Base-by-base conservation (phyloP, 2,888 invertebrate species). In the Phyllotreta cruciferae region DNA sequence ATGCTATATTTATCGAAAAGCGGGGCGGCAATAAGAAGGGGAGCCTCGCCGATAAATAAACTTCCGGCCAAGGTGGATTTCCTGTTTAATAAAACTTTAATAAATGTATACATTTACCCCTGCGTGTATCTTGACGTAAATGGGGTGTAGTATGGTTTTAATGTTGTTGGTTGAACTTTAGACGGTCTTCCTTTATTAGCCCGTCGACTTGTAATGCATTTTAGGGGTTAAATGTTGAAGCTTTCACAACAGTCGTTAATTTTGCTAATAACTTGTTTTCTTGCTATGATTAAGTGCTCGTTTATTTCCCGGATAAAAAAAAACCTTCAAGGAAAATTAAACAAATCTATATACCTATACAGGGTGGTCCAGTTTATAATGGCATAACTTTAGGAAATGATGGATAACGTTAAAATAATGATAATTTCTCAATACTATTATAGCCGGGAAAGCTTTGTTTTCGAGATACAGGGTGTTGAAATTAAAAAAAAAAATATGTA, bases 41-140 rank as follows among this genome's bases (percentile, higher is more conserved):
- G 24, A 24, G 4, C 54, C 54, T 8, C 24, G 34, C 62, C 62
- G 54, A 64, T 64, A 64, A 64, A 64, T 67, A 64, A 64, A 64
- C 57, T 67, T 64, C 64, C 67, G 64, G 56, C 64, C 67, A 67
- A 67, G 64, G 67, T 67, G 55, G 67, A 60, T 64, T 62, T 67
- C 64, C 64, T 64, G 67, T 67, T 67, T 67, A 67, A 64, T 67
- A 64, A 64, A 67, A 64, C 54, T 64, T 67, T 64, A 67, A 67
- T 67, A 64, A 64, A 62, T 49, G 63, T 50, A 55, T 60, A 64
- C 54, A 41, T 63, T 58, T 36, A 56, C 64, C 61, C 66, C 55
- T 37, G 50, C 45, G 49, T 52, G 44, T 38, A 44, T 24, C 52
- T 60, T 44, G 62, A 64, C 60, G 54, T 57, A 64, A 64, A 64